These are phyloP conservation scores for Pristionchus exspectatus DNA, from an alignment of 2,888 invertebrate species.

Conservation along the genomic window DNA sequence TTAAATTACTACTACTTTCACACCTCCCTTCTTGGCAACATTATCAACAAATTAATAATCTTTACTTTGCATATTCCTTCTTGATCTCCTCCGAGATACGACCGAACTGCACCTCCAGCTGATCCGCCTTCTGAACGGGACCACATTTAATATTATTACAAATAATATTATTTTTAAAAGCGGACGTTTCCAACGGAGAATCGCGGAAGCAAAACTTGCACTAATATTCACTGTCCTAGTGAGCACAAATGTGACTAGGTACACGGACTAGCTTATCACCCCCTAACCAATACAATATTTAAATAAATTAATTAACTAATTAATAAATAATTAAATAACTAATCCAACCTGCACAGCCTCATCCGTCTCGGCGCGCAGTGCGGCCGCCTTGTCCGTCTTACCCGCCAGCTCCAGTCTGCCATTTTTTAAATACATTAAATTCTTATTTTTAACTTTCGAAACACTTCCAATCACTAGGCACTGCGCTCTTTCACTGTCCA, in stretches of 20 bases:
- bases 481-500: not conserved
- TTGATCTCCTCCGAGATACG: conserved; percentile 86
- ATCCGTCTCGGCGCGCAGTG: conserved; percentile 87
- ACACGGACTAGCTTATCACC: too few relatives aligned
- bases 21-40: too few relatives aligned
- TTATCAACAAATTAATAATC: not conserved
- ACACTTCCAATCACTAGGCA: not conserved
- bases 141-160: too few relatives aligned
- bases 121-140: conserved; percentile 95
- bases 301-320: not conserved
- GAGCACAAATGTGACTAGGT: too few relatives aligned
- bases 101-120: conserved; percentile 96
- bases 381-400: conserved; percentile 91
- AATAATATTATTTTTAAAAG: too few relatives aligned
- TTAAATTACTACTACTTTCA: too few relatives aligned
- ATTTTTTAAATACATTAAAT: not conserved
- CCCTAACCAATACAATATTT: not conserved
- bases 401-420: conserved; percentile 88
- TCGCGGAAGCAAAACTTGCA: too few relatives aligned
- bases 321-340: not conserved
- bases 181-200: too few relatives aligned
- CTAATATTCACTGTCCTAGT: too few relatives aligned
- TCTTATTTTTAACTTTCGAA: not conserved
- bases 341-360: conserved; percentile 59
- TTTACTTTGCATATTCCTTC: conserved; percentile 80